Evolutionary conservation across 2,888 invertebrate species (phyloP).

Genomic region (Trisateles emortualis): DNA sequence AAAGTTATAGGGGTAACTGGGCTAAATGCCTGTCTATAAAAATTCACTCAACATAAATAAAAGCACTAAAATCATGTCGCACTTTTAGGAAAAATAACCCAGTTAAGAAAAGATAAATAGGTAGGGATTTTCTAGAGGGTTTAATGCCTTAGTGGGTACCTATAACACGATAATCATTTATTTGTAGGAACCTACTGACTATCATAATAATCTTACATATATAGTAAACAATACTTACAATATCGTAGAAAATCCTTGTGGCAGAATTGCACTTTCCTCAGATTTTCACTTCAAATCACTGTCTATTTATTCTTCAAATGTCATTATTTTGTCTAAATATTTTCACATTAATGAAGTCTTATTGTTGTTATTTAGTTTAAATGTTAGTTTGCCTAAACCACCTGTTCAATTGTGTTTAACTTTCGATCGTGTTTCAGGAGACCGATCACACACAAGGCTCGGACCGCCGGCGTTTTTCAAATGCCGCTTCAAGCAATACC

Average conservation of each 20-base stretch:
- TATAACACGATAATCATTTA: too few relatives aligned
- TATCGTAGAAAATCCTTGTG: constrained; percentile 32
- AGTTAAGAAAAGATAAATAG: too few relatives aligned
- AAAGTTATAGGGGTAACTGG: too few relatives aligned
- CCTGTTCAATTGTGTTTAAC: constrained; percentile 44
- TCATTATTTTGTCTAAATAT: not conserved
- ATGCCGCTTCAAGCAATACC: constrained; percentile 51
- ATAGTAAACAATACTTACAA: constrained; percentile 29
- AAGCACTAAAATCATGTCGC: too few relatives aligned
- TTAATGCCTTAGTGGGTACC: too few relatives aligned
- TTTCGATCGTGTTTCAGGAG: constrained; percentile 43
- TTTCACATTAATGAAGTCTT: not conserved
- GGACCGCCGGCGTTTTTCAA: constrained; percentile 64
- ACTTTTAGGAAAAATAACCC: too few relatives aligned
- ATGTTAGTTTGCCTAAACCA: constrained; percentile 20
- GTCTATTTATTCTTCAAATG: not conserved
- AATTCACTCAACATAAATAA: too few relatives aligned
- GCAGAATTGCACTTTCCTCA: constrained; percentile 18
- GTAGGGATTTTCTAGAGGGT: too few relatives aligned
- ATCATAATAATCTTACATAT: not conserved
- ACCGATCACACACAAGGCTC: constrained; percentile 39
- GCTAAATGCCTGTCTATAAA: too few relatives aligned
- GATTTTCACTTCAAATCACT: constrained; percentile 38
- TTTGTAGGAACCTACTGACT: not conserved
- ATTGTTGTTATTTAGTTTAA: not conserved